phyloP scores from a whole-genome alignment of 2,113 vertebrate species.

The Rattus norvegicus region DNA sequence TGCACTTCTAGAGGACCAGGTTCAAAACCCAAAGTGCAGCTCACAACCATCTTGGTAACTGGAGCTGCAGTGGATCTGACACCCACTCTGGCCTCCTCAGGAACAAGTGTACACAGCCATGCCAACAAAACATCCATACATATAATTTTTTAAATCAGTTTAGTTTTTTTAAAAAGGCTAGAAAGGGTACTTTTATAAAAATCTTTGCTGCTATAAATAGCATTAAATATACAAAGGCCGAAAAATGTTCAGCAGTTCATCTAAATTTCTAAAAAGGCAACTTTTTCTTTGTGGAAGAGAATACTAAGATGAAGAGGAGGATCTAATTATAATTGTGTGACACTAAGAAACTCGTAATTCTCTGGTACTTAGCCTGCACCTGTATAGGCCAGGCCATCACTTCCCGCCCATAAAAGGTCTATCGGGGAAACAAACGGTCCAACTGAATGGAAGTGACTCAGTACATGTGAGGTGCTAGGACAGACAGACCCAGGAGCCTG shows the following conservation, averaged over 20 bases:
- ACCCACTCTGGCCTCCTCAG: not conserved
- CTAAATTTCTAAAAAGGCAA: constrained; percentile 56
- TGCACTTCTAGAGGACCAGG: not conserved
- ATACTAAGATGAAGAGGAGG: not conserved
- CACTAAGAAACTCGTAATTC: not conserved
- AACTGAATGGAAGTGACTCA: not conserved
- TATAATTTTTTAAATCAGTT: not conserved
- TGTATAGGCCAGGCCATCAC: not conserved
- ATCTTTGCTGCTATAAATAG: constrained; percentile 6
- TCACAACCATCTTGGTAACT: no score
- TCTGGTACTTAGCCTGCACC: constrained; percentile 1
- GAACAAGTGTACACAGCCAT: not conserved
- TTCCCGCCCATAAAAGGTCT: not conserved
- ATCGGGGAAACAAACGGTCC: not conserved
- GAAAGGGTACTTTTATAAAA: constrained; percentile 7
- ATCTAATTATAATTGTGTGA: not conserved
- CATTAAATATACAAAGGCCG: constrained; percentile 15
- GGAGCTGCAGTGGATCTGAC: not conserved
- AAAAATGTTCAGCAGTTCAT: constrained; percentile 58
- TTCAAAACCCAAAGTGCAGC: not conserved
- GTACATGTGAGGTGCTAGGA: no score
- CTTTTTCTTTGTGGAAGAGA: constrained; percentile 49
- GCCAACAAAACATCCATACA: not conserved
- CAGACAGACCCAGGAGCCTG: no score
- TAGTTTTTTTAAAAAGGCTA: constrained; percentile 12